Percentiles rank a stretch among this genome's conserved stretches.
Evolutionary conservation across 2,113 vertebrate species (phyloP).

Genomic region (Lampris megalopsis): DNA sequence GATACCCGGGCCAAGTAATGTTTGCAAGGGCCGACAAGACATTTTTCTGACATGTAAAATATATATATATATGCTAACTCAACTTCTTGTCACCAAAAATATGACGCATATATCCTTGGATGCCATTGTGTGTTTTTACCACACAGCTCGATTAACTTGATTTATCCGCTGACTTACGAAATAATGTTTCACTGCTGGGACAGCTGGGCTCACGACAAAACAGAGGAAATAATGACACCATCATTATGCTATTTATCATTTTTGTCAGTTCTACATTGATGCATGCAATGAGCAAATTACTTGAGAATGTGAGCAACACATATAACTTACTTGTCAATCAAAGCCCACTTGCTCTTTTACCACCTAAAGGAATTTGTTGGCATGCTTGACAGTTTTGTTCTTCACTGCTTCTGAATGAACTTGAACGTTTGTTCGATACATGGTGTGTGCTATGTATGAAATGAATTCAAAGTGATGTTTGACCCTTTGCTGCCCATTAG

Average conservation of each 20-base stretch:
- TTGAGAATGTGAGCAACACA: conserved; percentile 3
- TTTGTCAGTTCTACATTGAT: neutral
- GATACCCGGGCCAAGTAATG: too few species aligned
- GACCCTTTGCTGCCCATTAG: too few species aligned
- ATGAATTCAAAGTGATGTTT: neutral
- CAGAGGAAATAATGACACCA: conserved; percentile 35
- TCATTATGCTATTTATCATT: conserved; percentile 29
- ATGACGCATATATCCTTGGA: conserved; percentile 12
- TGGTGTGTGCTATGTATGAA: neutral
- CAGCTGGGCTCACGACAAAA: conserved; percentile 31
- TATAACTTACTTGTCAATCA: neutral
- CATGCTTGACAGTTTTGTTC: neutral
- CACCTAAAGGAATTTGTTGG: neutral
- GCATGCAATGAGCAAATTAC: neutral
- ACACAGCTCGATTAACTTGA: conserved; percentile 15
- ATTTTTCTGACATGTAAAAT: too few species aligned
- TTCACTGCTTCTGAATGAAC: neutral
- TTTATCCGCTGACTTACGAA: conserved; percentile 25
- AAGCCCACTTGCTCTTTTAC: neutral
- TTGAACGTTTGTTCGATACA: too few species aligned
- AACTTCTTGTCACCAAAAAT: conserved; percentile 25
- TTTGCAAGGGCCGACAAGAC: too few species aligned
- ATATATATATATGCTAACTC: neutral
- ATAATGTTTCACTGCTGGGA: conserved; percentile 39
- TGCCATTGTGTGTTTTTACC: conserved; percentile 1